Evolutionary conservation across 2,797 vertebrate species (phyloP), one percentile per base, ranked within the genome.

Genomic region (Danionella dracula): DNA sequence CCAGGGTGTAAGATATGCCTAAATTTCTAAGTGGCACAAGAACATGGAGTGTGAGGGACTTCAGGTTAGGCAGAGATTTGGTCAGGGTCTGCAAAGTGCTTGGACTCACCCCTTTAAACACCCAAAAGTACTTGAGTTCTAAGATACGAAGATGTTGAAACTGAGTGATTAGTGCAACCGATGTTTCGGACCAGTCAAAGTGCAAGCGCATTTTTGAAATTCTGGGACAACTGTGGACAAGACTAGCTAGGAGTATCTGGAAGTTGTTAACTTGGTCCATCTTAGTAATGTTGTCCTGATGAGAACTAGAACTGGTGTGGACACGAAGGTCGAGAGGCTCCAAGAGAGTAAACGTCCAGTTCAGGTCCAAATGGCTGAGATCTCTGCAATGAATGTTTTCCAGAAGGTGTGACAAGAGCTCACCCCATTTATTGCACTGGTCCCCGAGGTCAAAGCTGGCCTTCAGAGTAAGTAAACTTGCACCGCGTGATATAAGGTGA

Each of bases 61-160:
- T 87, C 1, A 93, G 84, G 77, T 87, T 86, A 0, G 90, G 91
- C 56, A 93, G 82, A 0, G 90, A 88, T 55, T 83, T 84, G 13
- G 88, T 90, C 4, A 93, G 67, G 16, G 75, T 76, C 68, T 89
- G 87, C 79, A 93, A 81, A 0, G 86, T 90, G 2, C 83, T 79
- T 0, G 90, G 90, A 2, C 82, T 86, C 38, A 92, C 89, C 0
- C 90, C 87, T 70, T 91, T 92, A 46, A 92, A 92, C 1, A 92
- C 88, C 92, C 92, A 92, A 79, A 93, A 93, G 70, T 91, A 92
- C 53, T 91, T 92, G 8, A 93, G 85, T 78, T 93, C 91, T 1
- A 93, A 84, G 27, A 86, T 86, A n/a, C 84, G 74, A 4, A 93
- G 87, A 27, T 90, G 87, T 76, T 87, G 90, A 76, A 93, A 92